These are phyloP conservation scores for Sisor rabdophorus DNA, from an alignment of 2,113 vertebrate species.

Conservation along the genomic window DNA sequence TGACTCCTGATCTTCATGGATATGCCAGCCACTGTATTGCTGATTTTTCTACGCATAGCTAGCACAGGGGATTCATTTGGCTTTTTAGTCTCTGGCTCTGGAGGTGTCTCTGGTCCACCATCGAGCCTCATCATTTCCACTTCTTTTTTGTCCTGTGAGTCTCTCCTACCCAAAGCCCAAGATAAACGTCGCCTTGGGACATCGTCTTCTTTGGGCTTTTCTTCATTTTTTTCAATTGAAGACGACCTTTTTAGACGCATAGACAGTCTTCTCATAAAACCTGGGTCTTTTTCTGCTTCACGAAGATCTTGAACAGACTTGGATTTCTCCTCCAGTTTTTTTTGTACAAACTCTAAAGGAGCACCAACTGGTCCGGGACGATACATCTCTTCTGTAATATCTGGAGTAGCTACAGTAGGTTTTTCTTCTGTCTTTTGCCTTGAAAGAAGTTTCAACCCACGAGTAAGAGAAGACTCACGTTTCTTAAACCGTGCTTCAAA, in stretches of 20 bases:
- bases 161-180: constrained; percentile 73
- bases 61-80: constrained; percentile 78
- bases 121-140: constrained; percentile 72
- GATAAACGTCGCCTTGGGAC: constrained; percentile 70
- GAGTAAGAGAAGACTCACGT: constrained; percentile 82
- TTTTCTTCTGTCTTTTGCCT: constrained; percentile 84
- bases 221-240: constrained; percentile 76
- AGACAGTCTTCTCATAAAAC: constrained; percentile 87
- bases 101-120: constrained; percentile 51
- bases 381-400: constrained; percentile 83
- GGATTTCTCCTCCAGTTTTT: constrained; percentile 77
- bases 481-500: constrained; percentile 95
- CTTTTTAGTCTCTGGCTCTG: constrained; percentile 61
- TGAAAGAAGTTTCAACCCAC: constrained; percentile 82
- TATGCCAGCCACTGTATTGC: constrained; percentile 84
- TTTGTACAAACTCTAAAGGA: constrained; percentile 79
- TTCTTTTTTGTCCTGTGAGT: constrained; percentile 77
- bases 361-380: constrained; percentile 82
- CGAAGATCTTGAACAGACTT: constrained; percentile 90
- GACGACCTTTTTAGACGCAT: constrained; percentile 80
- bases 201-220: constrained; percentile 72
- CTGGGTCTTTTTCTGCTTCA: constrained; percentile 80
- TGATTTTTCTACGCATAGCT: constrained; percentile 86
- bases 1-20: constrained; percentile 84
- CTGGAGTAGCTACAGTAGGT: constrained; percentile 51